Conservation (phyloP, 2,797 vertebrate species). For the Schizothorax lantsangensis region DNA sequence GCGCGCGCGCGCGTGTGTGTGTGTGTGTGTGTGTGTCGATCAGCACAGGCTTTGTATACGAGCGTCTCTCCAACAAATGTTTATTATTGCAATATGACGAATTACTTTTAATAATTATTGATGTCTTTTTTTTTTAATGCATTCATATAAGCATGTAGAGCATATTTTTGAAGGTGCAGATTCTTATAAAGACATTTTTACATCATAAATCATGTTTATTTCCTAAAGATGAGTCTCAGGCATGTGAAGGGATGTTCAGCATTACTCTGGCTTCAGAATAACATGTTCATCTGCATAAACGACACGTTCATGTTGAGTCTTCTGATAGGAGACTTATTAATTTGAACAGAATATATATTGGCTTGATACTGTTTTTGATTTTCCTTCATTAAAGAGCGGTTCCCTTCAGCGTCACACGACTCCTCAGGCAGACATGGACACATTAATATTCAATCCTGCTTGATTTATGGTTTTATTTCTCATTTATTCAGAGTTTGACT, state of each 20-base stretch:
- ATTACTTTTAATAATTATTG: conserved; percentile 20
- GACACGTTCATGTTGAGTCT: background rate
- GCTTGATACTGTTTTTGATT: conserved; percentile 8
- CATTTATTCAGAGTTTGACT: conserved; percentile 14
- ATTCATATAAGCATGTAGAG: conserved; percentile 33
- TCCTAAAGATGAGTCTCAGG: background rate
- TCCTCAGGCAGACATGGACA: conserved; percentile 9
- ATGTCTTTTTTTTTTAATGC: conserved; percentile 6
- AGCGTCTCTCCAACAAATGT: conserved; percentile 38
- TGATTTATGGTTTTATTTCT: background rate
- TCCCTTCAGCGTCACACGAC: background rate
- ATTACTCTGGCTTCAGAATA: background rate
- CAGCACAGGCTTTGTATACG: background rate
- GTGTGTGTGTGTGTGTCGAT: background rate
- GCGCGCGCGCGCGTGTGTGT: background rate
- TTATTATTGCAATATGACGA: conserved; percentile 20
- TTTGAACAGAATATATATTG: background rate
- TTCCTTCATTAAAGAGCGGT: background rate
- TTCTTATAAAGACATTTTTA: conserved; percentile 29
- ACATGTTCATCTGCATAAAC: background rate
- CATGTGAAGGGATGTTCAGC: background rate
- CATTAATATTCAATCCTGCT: background rate
- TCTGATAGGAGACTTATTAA: background rate
- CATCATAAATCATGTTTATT: conserved; percentile 9
- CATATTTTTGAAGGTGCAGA: conserved; percentile 43